Percentiles rank a stretch among this genome's conserved stretches.
These are phyloP conservation scores for Sebastes jordani DNA, from an alignment of 2,797 vertebrate species.

Conservation along the genomic window DNA sequence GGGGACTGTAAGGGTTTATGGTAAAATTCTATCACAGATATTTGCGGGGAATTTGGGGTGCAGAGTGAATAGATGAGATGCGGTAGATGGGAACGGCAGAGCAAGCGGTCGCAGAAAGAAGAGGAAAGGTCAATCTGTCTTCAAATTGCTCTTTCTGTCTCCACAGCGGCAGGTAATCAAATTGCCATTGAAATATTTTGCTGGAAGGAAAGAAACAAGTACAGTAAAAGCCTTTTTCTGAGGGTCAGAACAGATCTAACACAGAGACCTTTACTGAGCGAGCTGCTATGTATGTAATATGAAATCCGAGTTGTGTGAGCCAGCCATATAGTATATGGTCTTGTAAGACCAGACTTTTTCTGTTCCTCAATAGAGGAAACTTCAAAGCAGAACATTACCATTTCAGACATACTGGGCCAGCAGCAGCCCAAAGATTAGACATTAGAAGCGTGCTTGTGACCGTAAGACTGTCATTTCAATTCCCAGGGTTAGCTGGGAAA, in stretches of 20 bases:
- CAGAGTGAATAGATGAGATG: constrained; percentile 8
- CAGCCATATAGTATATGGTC: background rate
- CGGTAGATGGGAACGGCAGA: background rate
- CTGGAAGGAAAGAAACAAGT: constrained; percentile 26
- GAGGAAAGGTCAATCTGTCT: constrained; percentile 54
- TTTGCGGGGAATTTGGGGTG: background rate
- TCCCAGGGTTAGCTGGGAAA: background rate
- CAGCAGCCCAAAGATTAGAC: constrained; percentile 44
- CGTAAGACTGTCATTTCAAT: constrained; percentile 22
- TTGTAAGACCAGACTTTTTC: background rate
- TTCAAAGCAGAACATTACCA: constrained; percentile 46
- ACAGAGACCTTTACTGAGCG: constrained; percentile 7
- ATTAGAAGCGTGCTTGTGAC: constrained; percentile 1
- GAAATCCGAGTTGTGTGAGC: background rate
- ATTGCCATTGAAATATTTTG: constrained; percentile 49
- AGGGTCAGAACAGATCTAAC: constrained; percentile 23
- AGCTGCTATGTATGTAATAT: background rate
- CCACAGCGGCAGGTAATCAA: constrained; percentile 42
- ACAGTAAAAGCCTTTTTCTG: constrained; percentile 21
- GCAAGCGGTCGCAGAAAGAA: background rate
- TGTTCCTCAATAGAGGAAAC: background rate
- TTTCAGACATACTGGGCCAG: constrained; percentile 51
- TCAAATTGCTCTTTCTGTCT: constrained; percentile 51
- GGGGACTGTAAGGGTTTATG: constrained; percentile 2
- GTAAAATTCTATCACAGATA: constrained; percentile 7